phyloP scores from a whole-genome alignment of 2,797 vertebrate genomes.

The Spea hammondii region DNA sequence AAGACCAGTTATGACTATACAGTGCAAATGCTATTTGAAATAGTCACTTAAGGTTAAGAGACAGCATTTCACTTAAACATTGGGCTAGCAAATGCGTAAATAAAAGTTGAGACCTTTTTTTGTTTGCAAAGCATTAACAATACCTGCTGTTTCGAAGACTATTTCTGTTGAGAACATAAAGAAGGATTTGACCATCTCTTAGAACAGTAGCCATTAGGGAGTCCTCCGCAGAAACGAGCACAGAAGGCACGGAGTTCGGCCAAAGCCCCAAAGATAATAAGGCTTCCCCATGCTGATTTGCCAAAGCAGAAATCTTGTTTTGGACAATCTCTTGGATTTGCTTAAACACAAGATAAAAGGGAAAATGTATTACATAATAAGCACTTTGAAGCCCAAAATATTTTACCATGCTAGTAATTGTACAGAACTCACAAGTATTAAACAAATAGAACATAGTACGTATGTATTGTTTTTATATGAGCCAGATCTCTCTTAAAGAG shows the following conservation, averaged over 20 bases:
- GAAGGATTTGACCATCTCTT: constrained; percentile 87
- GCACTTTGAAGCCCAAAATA: no score
- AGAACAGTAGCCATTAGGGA: constrained; percentile 83
- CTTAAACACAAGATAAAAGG: constrained; percentile 61
- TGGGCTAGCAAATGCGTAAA: no score
- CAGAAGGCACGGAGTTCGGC: constrained; percentile 86
- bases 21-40: no score
- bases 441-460: no score
- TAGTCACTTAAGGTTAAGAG: no score
- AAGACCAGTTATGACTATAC: no score
- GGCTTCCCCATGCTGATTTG: constrained; percentile 73
- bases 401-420: no score
- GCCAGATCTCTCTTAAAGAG: no score
- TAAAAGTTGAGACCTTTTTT: constrained; percentile 20
- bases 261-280: constrained; percentile 87
- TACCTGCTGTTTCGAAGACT: constrained; percentile 83
- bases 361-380: not conserved
- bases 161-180: constrained; percentile 84
- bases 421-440: no score
- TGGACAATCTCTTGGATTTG: constrained; percentile 77
- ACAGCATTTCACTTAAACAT: no score
- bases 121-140: constrained; percentile 10
- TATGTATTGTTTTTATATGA: no score
- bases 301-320: constrained; percentile 71
- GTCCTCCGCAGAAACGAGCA: constrained; percentile 82